Evolutionary conservation across 2,113 vertebrate genomes (phyloP).

Genomic region (Sinocyclocheilus anophthalmus): DNA sequence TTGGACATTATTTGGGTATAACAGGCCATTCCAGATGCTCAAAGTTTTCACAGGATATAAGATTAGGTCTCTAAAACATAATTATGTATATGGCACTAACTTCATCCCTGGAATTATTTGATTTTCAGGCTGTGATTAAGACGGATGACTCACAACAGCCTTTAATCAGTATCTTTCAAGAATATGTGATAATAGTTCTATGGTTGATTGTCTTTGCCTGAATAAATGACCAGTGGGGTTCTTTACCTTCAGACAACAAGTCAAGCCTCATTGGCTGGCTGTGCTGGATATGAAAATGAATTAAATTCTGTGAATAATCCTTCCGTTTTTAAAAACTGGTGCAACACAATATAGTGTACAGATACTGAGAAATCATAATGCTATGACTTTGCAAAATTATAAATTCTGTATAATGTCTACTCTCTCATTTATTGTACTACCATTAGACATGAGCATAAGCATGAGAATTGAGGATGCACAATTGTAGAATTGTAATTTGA

Average conservation of each 20-base stretch:
- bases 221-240: slow-evolving; percentile 22
- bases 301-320: slow-evolving; percentile 12
- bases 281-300: slow-evolving; percentile 23
- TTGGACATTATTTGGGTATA: too few relatives aligned
- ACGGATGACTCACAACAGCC: slow-evolving; percentile 15
- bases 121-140: slow-evolving; percentile 21
- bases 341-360: not conserved
- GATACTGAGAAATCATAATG: not conserved
- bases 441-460: not conserved
- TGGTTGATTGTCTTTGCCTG: slow-evolving; percentile 41
- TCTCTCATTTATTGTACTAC: not conserved
- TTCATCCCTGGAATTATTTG: not conserved
- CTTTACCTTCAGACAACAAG: slow-evolving; percentile 42
- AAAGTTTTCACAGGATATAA: not conserved
- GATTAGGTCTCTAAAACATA: slow-evolving; percentile 7
- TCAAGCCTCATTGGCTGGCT: slow-evolving; percentile 40
- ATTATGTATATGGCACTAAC: not conserved
- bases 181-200: slow-evolving; percentile 34
- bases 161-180: slow-evolving; percentile 41
- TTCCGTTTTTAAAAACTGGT: not conserved
- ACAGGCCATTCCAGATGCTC: not conserved
- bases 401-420: not conserved
- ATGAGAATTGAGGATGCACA: too few relatives aligned
- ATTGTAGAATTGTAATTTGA: too few relatives aligned
- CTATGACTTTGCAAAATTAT: not conserved